Evolutionary conservation across 2,888 invertebrate genomes (phyloP), one percentile per base, ranked within the genome.

Genomic region (Fragum fragum): DNA sequence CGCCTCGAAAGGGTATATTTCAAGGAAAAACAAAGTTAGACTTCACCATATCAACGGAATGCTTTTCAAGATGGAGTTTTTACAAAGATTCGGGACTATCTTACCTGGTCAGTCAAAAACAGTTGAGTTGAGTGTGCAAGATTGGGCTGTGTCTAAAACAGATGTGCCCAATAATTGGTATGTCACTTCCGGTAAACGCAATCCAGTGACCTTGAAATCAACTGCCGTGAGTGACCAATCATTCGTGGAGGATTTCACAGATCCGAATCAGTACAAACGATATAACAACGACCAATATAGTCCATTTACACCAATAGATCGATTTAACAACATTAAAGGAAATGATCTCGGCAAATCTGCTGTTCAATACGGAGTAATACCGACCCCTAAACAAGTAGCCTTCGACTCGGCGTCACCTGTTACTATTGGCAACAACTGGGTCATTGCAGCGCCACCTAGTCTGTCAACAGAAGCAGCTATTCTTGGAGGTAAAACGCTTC

Each of bases 121-220:
- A 7, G 79, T 91, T 26, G 79, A 81, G 1, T 87, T 91, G 14
- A 79, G 76, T 47, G 89, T 87, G 23, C 88, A 90, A 72, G 89
- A 90, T 59, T 91, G 90, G 90, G 88, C 87, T 0, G 90, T 92
- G 0, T 81, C 91, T 0, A 87, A 88, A 53, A 90, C 90, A 0
- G 92, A 92, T 72, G 71, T 84, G 1, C 85, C 89, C 36, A 90
- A 88, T n/a, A 90, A 91, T 73, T 92, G 91, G 91, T 90, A 88
- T 28, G 75, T 91, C 9, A 77, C 85, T 7, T 82, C 88, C 1
- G 76, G 82, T 6, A 86, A 87, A 0, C 66, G 88, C 21, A 69
- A 63, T 1, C 83, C 91, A 1, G 79, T 79, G 2, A 79, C 86
- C 75, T 85, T 83, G 9, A 77, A 87, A 14, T 61, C 82, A 7